Percentiles rank a stretch among this genome's conserved stretches.
Conservation (phyloP, 1,140 invertebrate species). For the Nautilus pompilius region DNA sequence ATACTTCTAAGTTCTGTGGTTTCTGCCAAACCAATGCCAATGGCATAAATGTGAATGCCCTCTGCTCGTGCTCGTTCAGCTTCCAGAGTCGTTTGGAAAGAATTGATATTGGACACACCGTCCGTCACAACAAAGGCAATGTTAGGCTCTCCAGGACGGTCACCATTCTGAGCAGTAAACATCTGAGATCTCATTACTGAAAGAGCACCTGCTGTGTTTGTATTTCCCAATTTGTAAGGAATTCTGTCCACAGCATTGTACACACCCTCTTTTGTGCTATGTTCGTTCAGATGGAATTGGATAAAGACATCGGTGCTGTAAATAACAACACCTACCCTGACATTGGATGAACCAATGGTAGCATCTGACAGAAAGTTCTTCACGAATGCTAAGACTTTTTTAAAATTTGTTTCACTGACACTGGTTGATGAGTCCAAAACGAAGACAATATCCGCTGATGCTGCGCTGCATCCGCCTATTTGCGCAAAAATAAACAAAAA, state of each 20-base stretch:
- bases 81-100: constrained; percentile 17
- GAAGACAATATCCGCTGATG: constrained; percentile 15
- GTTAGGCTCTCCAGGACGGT: constrained; percentile 13
- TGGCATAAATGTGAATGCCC: constrained; percentile 26
- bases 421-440: constrained; percentile 28
- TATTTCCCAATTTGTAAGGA: constrained; percentile 20
- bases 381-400: constrained; percentile 23
- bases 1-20: constrained; percentile 23
- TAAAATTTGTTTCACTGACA: constrained; percentile 22
- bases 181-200: constrained; percentile 20
- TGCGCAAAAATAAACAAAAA: not conserved
- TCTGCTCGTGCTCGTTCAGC: constrained; percentile 10
- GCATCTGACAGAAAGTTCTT: constrained; percentile 19
- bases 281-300: constrained; percentile 23
- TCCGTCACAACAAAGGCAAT: constrained; percentile 38
- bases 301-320: constrained; percentile 27
- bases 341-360: constrained; percentile 24
- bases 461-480: not conserved
- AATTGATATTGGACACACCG: constrained; percentile 33
- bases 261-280: constrained; percentile 11
- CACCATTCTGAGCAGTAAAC: constrained; percentile 26
- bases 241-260: constrained; percentile 20
- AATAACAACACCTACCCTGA: constrained; percentile 23
- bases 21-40: constrained; percentile 22
- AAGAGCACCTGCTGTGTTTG: constrained; percentile 33